Conservation (phyloP, 2,797 vertebrate genomes). For the Emys orbicularis region DNA sequence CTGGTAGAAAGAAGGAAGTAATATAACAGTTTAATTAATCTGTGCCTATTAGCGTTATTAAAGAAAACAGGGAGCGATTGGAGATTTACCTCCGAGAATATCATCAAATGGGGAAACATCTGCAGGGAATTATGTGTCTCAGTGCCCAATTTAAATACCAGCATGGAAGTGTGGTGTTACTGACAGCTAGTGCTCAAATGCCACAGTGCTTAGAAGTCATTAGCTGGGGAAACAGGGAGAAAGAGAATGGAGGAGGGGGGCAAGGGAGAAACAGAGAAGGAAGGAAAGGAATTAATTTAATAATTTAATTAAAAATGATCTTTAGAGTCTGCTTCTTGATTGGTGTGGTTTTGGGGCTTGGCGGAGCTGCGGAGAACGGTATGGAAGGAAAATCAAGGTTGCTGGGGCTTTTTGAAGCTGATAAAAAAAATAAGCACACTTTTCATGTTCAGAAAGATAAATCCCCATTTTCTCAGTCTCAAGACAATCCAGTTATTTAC, state of each 20-base stretch:
- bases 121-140: slow-evolving; percentile 66
- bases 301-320: slow-evolving; percentile 66
- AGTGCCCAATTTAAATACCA: slow-evolving; percentile 74
- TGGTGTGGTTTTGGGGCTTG: slow-evolving; percentile 75
- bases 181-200: slow-evolving; percentile 76
- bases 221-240: slow-evolving; percentile 76
- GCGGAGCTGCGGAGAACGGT: slow-evolving; percentile 67
- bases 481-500: slow-evolving; percentile 78
- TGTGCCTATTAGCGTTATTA: slow-evolving; percentile 61
- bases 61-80: slow-evolving; percentile 66
- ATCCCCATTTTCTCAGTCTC: slow-evolving; percentile 76
- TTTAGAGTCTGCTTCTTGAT: slow-evolving; percentile 74
- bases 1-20: slow-evolving; percentile 50
- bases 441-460: slow-evolving; percentile 74
- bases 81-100: slow-evolving; percentile 64
- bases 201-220: slow-evolving; percentile 81
- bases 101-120: slow-evolving; percentile 70
- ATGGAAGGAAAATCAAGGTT: slow-evolving; percentile 72
- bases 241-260: slow-evolving; percentile 70
- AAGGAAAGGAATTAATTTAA: slow-evolving; percentile 78
- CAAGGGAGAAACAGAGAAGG: slow-evolving; percentile 63
- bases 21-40: slow-evolving; percentile 64
- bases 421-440: slow-evolving; percentile 68
- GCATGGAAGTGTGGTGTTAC: slow-evolving; percentile 72
- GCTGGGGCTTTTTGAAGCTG: slow-evolving; percentile 65